A percentile compares a stretch with the other conserved stretches of the same genome.
Evolutionary conservation across 2,797 vertebrate genomes (phyloP).

Genomic region (Chloroceryle inda): DNA sequence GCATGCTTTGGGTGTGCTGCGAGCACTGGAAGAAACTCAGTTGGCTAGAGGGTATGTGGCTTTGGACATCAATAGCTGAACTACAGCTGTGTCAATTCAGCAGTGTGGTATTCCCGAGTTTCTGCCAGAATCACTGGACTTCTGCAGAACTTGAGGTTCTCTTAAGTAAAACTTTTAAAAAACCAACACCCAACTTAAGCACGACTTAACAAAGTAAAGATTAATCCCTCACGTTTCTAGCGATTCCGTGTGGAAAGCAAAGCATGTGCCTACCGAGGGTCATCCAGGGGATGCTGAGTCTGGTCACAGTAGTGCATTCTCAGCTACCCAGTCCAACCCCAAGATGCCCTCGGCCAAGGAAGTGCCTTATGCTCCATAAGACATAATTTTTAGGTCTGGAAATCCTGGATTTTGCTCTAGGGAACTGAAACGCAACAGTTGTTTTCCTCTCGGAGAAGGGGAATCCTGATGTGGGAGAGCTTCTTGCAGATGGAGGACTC

Average conservation of each 20-base stretch:
- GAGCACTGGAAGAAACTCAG: conserved; percentile 20
- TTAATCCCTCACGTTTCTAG: not conserved
- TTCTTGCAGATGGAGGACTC: not conserved
- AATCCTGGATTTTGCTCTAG: not conserved
- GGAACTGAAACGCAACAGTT: not conserved
- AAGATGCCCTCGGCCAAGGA: not conserved
- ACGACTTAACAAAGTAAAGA: not conserved
- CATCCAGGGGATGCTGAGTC: not conserved
- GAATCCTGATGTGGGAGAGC: not conserved
- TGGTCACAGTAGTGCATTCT: not conserved
- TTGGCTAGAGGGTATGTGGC: not conserved
- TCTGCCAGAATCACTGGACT: not conserved
- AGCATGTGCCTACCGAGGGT: not conserved
- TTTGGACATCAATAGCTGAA: conserved; percentile 8
- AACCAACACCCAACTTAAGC: not conserved
- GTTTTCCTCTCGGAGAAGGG: not conserved
- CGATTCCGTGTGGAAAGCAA: not conserved
- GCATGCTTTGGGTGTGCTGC: conserved; percentile 20
- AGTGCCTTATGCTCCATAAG: not conserved
- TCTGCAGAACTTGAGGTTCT: not conserved
- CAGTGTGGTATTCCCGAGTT: not conserved
- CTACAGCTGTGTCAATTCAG: not conserved
- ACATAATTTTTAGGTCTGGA: not conserved
- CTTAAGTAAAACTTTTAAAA: not conserved
- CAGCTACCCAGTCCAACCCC: not conserved